Base-by-base conservation (phyloP, 2,888 invertebrate genomes). In the Plemyria rubiginata region DNA sequence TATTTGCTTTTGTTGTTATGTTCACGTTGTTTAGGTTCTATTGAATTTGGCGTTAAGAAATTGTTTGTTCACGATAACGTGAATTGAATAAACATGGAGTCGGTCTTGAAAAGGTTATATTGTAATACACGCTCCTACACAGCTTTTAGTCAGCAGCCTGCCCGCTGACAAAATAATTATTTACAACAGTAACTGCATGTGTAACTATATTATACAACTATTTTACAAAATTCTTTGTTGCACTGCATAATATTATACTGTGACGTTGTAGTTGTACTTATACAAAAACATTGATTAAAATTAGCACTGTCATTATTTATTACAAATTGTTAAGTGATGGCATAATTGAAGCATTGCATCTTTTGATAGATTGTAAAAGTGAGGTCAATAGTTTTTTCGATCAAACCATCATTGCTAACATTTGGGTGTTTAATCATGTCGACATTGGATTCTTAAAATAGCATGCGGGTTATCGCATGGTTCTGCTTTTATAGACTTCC, bases 361-460 rank as follows among this genome's bases (percentile, higher is more conserved):
- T 38, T 38, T 38, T 38, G 11, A 38, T 38, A 4, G 0, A 3
- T 38, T 11, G 6, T 38, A 38, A 11, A 38, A 38, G 11, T 38
- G 8, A 11, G 9, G 9, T 2, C 36, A 11, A 38, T 38, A 9
- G 11, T 38, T 32, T 22, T 45, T 51, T 38, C 32, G 6, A 38
- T 38, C 38, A 12, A 5, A 50, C 32, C 3, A 50, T 12, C 38
- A 51, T 38, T 38, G 12, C 7, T 43, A 51, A 16, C 32, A 54
- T 54, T 60, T 16, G 64, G 67, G 66, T 67, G 60, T 61, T 48
- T 56, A 57, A 54, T 51, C 57, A 65, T 45, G 43, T 54, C 54
- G 69, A 65, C 72, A 72, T 74, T 74, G 74, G 59, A 22, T 60
- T 69, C 70, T 64, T 66, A 64, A 70, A 65, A 68, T 71, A 71